These are phyloP conservation scores for Linnaemya vulpina DNA, from an alignment of 2,888 invertebrate genomes.

Conservation along the genomic window DNA sequence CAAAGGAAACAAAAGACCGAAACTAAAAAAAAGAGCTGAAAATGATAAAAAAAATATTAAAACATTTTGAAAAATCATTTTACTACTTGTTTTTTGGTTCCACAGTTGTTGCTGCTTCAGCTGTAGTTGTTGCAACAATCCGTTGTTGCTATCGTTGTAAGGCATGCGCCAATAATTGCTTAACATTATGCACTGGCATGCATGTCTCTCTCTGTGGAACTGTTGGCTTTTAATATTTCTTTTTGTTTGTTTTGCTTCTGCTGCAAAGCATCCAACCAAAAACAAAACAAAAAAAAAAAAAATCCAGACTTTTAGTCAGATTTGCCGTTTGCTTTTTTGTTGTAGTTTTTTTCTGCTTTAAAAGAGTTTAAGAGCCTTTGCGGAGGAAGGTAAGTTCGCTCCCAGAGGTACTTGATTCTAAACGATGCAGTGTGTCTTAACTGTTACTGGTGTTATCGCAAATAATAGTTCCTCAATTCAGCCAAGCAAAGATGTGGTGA, in stretches of 20 bases:
- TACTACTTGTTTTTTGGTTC: constrained; percentile 59
- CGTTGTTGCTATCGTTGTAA: constrained; percentile 52
- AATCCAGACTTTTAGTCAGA: constrained; percentile 39
- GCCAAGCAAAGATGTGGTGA: too few relatives aligned
- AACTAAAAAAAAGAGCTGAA: constrained; percentile 5
- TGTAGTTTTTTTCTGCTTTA: not conserved
- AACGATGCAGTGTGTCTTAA: not conserved
- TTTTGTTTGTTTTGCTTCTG: constrained; percentile 20
- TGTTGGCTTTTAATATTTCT: constrained; percentile 30
- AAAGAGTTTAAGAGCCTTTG: constrained; percentile 56
- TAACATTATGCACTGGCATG: constrained; percentile 69
- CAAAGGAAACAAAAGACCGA: constrained; percentile 56
- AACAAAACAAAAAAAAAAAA: constrained; percentile 22
- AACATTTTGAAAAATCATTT: constrained; percentile 57
- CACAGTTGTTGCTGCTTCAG: constrained; percentile 25
- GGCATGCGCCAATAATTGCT: constrained; percentile 70
- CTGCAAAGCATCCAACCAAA: constrained; percentile 62
- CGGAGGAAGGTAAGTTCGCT: constrained; percentile 47
- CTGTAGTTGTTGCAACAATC: constrained; percentile 42
- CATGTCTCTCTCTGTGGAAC: constrained; percentile 57
- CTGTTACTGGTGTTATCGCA: too few relatives aligned
- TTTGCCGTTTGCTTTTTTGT: constrained; percentile 51
- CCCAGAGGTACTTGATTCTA: constrained; percentile 34
- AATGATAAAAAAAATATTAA: constrained; percentile 14
- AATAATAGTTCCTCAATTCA: too few relatives aligned